Conservation (phyloP, 2,888 invertebrate genomes). For the Gastracanthus pulcherrimus region DNA sequence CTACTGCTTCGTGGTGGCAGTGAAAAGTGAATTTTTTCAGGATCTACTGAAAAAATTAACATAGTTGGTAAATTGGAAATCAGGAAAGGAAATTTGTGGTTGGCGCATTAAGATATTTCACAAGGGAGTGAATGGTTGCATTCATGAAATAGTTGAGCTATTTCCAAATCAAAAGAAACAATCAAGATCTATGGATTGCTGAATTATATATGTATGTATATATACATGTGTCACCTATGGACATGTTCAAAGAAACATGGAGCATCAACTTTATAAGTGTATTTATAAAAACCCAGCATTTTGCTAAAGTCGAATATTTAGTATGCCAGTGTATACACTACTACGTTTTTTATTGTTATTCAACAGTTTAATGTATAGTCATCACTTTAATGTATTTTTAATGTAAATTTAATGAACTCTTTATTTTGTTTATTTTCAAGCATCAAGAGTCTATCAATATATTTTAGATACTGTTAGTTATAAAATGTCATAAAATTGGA, state of each 20-base stretch:
- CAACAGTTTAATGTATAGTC: background rate
- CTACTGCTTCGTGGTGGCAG: background rate
- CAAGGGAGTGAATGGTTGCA: background rate
- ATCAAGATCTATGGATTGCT: constrained; percentile 14
- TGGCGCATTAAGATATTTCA: background rate
- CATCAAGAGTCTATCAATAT: background rate
- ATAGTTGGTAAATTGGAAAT: background rate
- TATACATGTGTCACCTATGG: background rate
- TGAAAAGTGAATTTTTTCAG: constrained; percentile 24
- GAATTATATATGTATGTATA: background rate
- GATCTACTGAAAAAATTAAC: background rate
- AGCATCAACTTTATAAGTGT: constrained; percentile 12
- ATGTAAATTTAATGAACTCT: background rate
- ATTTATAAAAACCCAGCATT: constrained; percentile 18
- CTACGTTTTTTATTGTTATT: constrained; percentile 22
- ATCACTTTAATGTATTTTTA: background rate
- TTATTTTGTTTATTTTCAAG: background rate
- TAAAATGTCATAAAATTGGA: background rate
- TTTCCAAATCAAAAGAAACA: background rate
- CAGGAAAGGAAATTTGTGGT: background rate
- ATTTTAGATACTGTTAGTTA: background rate
- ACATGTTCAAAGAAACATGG: constrained; percentile 20
- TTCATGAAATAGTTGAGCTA: background rate
- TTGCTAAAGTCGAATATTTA: constrained; percentile 1
- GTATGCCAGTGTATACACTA: background rate